Evolutionary conservation across 2,888 invertebrate species (phyloP).

Genomic region (Drosophila colorata): DNA sequence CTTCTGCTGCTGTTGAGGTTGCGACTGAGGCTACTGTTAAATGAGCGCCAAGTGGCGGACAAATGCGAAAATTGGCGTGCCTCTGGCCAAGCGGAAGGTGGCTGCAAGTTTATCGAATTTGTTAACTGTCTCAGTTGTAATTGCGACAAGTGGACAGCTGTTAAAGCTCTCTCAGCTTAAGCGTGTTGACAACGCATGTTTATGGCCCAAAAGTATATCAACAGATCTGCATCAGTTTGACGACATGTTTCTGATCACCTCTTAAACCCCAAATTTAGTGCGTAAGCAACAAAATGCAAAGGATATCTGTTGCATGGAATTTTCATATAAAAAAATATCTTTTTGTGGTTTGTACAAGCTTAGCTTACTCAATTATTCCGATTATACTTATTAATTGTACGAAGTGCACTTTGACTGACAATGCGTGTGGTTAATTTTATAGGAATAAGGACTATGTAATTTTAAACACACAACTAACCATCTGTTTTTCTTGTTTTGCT

Average conservation of each 20-base stretch:
- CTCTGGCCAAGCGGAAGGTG: conserved; percentile 13
- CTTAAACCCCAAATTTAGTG: not conserved
- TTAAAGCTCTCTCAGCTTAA: conserved; percentile 10
- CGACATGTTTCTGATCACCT: conserved; percentile 18
- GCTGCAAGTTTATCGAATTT: conserved; percentile 31
- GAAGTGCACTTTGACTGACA: not conserved
- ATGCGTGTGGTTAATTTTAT: not conserved
- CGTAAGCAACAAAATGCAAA: too few species aligned
- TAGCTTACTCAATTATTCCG: not conserved
- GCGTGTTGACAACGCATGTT: conserved; percentile 31
- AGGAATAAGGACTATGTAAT: not conserved
- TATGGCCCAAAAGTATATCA: not conserved
- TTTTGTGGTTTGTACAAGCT: conserved; percentile 5
- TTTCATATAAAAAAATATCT: not conserved
- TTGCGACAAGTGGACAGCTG: conserved; percentile 20
- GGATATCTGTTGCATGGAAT: too few species aligned
- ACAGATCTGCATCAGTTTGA: too few species aligned
- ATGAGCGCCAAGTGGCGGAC: conserved; percentile 71
- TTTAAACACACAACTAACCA: not conserved
- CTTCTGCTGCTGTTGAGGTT: conserved; percentile 7
- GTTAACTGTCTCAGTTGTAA: conserved; percentile 23
- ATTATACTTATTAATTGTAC: not conserved
- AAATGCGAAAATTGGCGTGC: conserved; percentile 69
- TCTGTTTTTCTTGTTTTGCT: not conserved
- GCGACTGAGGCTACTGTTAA: conserved; percentile 66